phyloP scores from a whole-genome alignment of 2,797 vertebrate species.

The Pipistrellus pipistrellus region DNA sequence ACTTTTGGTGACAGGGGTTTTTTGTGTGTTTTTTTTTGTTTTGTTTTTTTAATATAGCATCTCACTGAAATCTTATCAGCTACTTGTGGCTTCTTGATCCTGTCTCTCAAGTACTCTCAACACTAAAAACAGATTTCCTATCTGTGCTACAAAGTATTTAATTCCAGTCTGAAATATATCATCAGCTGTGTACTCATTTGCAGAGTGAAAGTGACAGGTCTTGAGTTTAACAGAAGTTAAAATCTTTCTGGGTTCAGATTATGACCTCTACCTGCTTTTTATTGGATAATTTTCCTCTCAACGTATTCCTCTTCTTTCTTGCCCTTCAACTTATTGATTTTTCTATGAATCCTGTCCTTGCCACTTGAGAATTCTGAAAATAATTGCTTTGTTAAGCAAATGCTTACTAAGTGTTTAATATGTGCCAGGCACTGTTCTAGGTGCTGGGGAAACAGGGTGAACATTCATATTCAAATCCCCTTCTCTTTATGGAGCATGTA shows the following conservation, averaged over 20 bases:
- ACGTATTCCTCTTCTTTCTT: slow-evolving; percentile 58
- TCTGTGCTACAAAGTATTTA: not conserved
- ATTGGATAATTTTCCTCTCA: not conserved
- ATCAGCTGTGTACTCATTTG: not conserved
- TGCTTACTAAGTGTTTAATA: not conserved
- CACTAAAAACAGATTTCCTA: not conserved
- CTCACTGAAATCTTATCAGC: not conserved
- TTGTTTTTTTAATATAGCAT: not conserved
- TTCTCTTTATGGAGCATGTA: not conserved
- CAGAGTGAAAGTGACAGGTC: not conserved
- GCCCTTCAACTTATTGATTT: not conserved
- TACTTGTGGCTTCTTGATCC: not conserved
- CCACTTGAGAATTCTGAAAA: slow-evolving; percentile 58
- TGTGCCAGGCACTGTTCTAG: slow-evolving; percentile 61
- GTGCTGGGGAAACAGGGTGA: not conserved
- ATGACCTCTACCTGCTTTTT: slow-evolving; percentile 34
- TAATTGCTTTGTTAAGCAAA: slow-evolving; percentile 21
- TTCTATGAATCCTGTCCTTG: slow-evolving; percentile 51
- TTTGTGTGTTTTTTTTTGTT: not conserved
- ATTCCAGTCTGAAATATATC: slow-evolving; percentile 26
- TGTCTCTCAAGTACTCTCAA: not conserved
- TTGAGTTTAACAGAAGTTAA: slow-evolving; percentile 7
- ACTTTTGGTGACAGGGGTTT: not conserved
- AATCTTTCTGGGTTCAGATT: slow-evolving; percentile 9
- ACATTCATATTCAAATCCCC: not conserved